phyloP scores from a whole-genome alignment of 2,888 invertebrate species.

The Metallyticus violacea region DNA sequence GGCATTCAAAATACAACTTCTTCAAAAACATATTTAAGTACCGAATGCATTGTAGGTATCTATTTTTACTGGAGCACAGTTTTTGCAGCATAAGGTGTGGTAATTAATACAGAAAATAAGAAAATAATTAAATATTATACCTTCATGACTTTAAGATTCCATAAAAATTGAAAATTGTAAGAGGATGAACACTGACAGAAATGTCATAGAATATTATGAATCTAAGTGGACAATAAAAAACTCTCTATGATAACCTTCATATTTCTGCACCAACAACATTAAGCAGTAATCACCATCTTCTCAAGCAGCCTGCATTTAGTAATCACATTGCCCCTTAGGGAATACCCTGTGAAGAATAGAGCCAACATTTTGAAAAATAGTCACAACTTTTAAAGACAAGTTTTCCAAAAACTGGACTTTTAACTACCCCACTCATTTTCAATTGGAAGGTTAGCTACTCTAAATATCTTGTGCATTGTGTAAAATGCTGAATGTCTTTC shows the following conservation, averaged over 20 bases:
- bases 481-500: not conserved
- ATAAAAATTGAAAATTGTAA: not conserved
- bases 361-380: not conserved
- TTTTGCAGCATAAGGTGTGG: not conserved
- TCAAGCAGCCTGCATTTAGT: not conserved
- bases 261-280: not conserved
- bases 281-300: not conserved
- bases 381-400: not conserved
- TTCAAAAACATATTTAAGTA: not conserved
- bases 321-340: not conserved
- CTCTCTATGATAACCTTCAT: not conserved
- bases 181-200: not conserved
- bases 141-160: no score
- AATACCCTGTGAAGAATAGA: constrained; percentile 8
- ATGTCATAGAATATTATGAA: no score
- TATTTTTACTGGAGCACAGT: not conserved
- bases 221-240: not conserved
- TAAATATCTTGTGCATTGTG: not conserved
- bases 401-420: not conserved
- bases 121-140: not conserved
- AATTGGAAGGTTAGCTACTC: not conserved
- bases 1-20: not conserved
- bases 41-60: not conserved
- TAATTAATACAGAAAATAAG: not conserved
- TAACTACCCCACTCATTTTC: not conserved